phyloP scores from a whole-genome alignment of 2,888 invertebrate genomes.

The Eremobia ochroleuca region DNA sequence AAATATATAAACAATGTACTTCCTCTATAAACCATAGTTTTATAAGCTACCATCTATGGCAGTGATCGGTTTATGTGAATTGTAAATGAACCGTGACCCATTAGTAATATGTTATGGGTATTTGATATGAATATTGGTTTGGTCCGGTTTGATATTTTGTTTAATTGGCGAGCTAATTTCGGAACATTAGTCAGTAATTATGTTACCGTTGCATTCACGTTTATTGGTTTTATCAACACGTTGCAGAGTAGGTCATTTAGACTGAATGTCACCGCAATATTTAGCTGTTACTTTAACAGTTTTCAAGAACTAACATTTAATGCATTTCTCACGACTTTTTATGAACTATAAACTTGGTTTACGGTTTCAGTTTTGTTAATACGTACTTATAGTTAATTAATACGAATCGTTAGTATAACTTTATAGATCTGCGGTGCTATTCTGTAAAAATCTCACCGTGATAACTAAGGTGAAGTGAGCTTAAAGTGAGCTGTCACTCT shows the following conservation, averaged over 20 bases:
- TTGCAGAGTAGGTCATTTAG: neutral
- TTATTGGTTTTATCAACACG: neutral
- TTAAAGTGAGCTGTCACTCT: too few species aligned
- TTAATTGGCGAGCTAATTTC: slow-evolving; percentile 36
- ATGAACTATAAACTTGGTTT: slow-evolving; percentile 37
- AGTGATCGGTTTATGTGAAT: slow-evolving; percentile 38
- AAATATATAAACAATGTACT: slow-evolving; percentile 39
- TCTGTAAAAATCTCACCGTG: too few species aligned
- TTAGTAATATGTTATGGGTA: slow-evolving; percentile 33
- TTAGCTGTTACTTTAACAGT: neutral
- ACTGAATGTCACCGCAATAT: slow-evolving; percentile 6
- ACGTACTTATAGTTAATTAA: slow-evolving; percentile 22
- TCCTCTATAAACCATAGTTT: slow-evolving; percentile 51
- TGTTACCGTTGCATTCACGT: neutral
- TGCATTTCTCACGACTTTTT: slow-evolving; percentile 28
- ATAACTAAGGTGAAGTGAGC: too few species aligned
- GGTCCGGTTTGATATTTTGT: slow-evolving; percentile 1
- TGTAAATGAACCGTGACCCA: slow-evolving; percentile 41
- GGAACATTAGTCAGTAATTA: slow-evolving; percentile 8
- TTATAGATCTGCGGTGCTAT: too few species aligned
- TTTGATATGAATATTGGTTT: slow-evolving; percentile 11
- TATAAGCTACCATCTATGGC: slow-evolving; percentile 36
- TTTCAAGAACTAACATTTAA: slow-evolving; percentile 10
- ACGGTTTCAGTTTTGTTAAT: slow-evolving; percentile 13
- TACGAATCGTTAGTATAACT: slow-evolving; percentile 9